Evolutionary conservation across 2,888 invertebrate species (phyloP).

Genomic region (Anticlea derivata): DNA sequence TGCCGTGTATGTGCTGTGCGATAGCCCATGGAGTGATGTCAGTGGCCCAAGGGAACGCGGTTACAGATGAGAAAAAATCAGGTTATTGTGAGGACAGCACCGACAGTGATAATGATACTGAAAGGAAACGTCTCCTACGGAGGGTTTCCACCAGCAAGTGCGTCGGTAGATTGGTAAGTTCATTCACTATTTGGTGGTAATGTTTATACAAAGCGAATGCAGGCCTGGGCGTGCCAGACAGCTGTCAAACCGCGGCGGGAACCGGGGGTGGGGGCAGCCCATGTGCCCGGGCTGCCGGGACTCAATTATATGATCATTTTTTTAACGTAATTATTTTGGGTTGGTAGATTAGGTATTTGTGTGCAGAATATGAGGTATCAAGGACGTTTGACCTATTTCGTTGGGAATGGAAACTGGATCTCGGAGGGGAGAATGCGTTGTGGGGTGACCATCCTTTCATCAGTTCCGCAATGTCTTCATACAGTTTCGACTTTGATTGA

Average conservation of each 20-base stretch:
- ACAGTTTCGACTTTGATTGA: too few species aligned
- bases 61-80: slow-evolving; percentile 59
- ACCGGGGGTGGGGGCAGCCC: slow-evolving; percentile 46
- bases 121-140: slow-evolving; percentile 90
- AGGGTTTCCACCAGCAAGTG: slow-evolving; percentile 93
- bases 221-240: slow-evolving; percentile 65
- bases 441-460: slow-evolving; percentile 47
- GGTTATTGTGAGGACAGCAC: slow-evolving; percentile 79
- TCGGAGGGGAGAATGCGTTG: slow-evolving; percentile 37
- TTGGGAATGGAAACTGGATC: slow-evolving; percentile 40
- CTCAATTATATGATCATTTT: slow-evolving; percentile 52
- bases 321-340: slow-evolving; percentile 49
- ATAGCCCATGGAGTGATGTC: slow-evolving; percentile 74
- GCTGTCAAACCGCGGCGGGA: slow-evolving; percentile 56
- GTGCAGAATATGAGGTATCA: slow-evolving; percentile 46
- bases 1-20: slow-evolving; percentile 62
- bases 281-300: slow-evolving; percentile 62
- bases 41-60: slow-evolving; percentile 60
- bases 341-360: slow-evolving; percentile 43
- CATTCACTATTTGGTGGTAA: slow-evolving; percentile 23
- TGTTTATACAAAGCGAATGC: slow-evolving; percentile 25
- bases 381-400: slow-evolving; percentile 57
- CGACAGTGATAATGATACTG: slow-evolving; percentile 93
- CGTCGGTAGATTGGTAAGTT: slow-evolving; percentile 89
- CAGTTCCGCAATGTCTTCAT: background rate